phyloP scores from a whole-genome alignment of 2,113 vertebrate species.

The Pteropus alecto region DNA sequence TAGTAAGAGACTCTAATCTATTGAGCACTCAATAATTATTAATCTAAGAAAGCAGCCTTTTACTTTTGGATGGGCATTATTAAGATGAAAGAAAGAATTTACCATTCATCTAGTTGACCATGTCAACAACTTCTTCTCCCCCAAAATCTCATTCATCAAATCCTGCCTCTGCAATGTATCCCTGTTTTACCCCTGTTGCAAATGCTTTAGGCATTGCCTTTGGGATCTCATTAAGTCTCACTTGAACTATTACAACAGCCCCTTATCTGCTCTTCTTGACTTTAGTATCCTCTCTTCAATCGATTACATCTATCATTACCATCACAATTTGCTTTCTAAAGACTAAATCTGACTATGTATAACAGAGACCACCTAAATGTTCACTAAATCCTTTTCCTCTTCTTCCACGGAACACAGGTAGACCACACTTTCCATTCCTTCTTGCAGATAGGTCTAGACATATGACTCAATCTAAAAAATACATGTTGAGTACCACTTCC shows the following conservation, averaged over 20 bases:
- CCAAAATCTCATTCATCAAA: not conserved
- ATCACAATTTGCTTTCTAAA: not conserved
- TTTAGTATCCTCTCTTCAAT: not conserved
- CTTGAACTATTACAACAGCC: not conserved
- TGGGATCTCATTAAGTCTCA: not conserved
- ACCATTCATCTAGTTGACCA: not conserved
- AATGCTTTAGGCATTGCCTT: not conserved
- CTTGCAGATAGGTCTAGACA: not conserved
- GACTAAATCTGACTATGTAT: not conserved
- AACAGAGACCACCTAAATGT: not conserved
- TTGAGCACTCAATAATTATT: not conserved
- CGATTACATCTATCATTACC: not conserved
- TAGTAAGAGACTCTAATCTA: not conserved
- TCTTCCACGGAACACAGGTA: not conserved
- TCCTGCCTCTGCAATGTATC: not conserved
- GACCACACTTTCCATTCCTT: not conserved
- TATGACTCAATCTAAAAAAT: not conserved
- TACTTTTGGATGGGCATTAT: not conserved
- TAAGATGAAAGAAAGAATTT: not conserved
- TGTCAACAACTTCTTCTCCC: not conserved
- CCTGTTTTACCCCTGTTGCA: not conserved
- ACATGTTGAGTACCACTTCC: not conserved
- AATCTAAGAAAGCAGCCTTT: not conserved
- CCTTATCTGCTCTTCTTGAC: not conserved
- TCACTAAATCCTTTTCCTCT: not conserved